Percentiles rank a stretch among this genome's conserved stretches.
These are phyloP conservation scores for Cartodere bifasciata DNA, from an alignment of 2,888 invertebrate species.

Conservation along the genomic window DNA sequence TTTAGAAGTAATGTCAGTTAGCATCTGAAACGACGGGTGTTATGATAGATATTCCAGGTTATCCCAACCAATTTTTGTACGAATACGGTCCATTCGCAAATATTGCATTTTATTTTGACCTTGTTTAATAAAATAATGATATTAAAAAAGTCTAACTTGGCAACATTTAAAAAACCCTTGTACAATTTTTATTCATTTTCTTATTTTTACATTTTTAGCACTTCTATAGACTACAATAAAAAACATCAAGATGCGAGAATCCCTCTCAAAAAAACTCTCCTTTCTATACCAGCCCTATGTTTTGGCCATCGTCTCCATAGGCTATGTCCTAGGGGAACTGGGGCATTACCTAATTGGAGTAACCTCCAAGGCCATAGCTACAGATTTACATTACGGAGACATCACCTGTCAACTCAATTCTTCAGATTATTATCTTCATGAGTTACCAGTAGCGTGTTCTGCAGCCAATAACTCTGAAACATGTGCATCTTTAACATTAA, in stretches of 20 bases:
- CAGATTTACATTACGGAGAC: conserved; percentile 77
- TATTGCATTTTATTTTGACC: no score
- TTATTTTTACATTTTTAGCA: no score
- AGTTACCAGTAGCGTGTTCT: conserved; percentile 44
- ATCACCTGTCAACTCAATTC: conserved; percentile 70
- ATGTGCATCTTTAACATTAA: conserved; percentile 50
- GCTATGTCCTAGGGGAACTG: conserved; percentile 75
- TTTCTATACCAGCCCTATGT: conserved; percentile 69
- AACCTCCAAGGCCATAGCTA: conserved; percentile 75
- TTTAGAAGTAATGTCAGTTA: no score
- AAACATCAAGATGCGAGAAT: conserved; percentile 32
- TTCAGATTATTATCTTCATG: conserved; percentile 39
- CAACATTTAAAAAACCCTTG: no score
- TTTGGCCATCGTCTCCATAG: conserved; percentile 63
- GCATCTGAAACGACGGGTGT: no score
- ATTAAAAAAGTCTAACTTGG: no score
- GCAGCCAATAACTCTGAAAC: conserved; percentile 40
- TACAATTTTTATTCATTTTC: no score
- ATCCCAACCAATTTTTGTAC: no score
- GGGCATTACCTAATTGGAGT: conserved; percentile 84
- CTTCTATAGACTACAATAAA: no score
- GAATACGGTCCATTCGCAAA: no score
- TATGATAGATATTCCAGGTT: no score
- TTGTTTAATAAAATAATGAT: no score
- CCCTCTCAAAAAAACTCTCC: conserved; percentile 44